Base-by-base conservation (phyloP, 2,888 invertebrate genomes). In the Rhyacophila evoluta region DNA sequence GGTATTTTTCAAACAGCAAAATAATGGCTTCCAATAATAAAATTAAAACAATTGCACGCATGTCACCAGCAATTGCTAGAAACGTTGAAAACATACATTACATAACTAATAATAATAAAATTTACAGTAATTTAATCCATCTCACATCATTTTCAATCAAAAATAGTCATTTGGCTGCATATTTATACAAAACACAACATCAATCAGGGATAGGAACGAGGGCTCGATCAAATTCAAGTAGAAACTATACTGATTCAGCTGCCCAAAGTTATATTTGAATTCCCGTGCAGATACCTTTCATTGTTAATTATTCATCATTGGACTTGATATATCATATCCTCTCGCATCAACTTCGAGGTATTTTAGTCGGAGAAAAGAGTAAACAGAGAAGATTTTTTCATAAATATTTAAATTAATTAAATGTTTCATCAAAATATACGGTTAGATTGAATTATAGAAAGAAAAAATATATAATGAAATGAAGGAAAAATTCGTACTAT, bases 1-100 rank as follows among this genome's bases (percentile, higher is more conserved):
- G 67, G 68, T 67, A 55, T 74, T 68, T 15, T 69, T 74, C 74
- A 74, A 74, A 29, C 29, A 37, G 36, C 27, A 67, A 27, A 74
- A 68, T 39, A 74, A 37, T 74, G 11, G 38, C 27, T 19, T 55
- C 15, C 19, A 19, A 55, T 25, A 19, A 55, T 25, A 55, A 19
- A 55, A 55, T 25, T 19, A 19, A 19, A 55, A 25, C 55, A 55
- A 25, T 55, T 55, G 55, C 55, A 55, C 55, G 10, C 55, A 55
- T 55, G 55, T 19, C 55, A 55, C 19, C 12, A 19, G 25, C 55
- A 55, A 55, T 19, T 55, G 55, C 10, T n/a, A 55, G 15, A 55
- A 25, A 55, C 55, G 19, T 55, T 12, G 2, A 55, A 55, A 55
- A 55, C 25, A 55, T 55, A 19, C 55, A 55, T 55, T 55, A 55